Evolutionary conservation across 2,113 vertebrate species (phyloP), one percentile per base, ranked within the genome.

Genomic region (Notechis scutatus): DNA sequence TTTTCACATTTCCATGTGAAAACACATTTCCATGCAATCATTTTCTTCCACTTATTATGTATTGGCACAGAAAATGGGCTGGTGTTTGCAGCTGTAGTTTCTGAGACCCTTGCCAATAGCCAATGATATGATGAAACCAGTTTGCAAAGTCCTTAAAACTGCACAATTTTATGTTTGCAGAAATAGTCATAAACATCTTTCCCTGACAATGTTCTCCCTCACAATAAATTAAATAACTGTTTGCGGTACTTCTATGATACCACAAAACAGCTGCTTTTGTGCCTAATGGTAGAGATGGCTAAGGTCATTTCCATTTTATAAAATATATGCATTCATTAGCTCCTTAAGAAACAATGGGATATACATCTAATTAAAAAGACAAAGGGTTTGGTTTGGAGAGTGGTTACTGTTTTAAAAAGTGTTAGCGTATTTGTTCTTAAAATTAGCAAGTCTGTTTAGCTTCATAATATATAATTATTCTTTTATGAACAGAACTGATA

Each of bases 401-500:
- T 23, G 92, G 94, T 92, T 61, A n/a, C 42, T 59, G 10, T 34
- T 34, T 57, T 52, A 18, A 50, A 54, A 9, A 34, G 87, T 74
- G n/a, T 20, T 11, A 39, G 1, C 50, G 4, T 59, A 39, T 56
- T 55, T 50, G 85, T 94, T 92, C 42, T 14, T 92, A 89, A 92
- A 81, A 94, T 91, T 54, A 21, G 61, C 52, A 93, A 59, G 7
- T 89, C 87, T 89, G 87, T 94, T 95, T 24, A 93, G 81, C 89
- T 93, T 47, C 24, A 0, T 24, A 74, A 21, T 57, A 81, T 89
- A 42, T 55, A 23, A 34, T 92, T 9, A 0, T 6, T 21, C 14
- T 1, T 11, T 94, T 90, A 93, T 85, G 11, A 95, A 91, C 87
- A 93, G 95, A 95, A 94, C 94, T 92, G 6, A 86, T 93, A 94